Percentiles rank a stretch among this genome's conserved stretches.
Evolutionary conservation across 2,888 invertebrate genomes (phyloP).

Genomic region (Zele albiditarsus): DNA sequence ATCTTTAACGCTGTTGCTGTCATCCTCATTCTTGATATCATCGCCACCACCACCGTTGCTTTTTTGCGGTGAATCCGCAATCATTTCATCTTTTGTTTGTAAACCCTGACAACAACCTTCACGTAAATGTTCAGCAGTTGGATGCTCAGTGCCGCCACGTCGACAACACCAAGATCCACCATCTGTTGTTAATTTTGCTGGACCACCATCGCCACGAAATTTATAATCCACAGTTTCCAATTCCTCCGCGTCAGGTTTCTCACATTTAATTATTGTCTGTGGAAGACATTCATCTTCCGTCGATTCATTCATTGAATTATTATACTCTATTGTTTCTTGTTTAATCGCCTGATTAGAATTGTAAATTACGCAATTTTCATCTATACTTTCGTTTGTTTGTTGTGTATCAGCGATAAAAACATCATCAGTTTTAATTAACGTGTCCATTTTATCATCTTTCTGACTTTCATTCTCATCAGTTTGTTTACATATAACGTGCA

Average conservation of each 20-base stretch:
- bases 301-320: slow-evolving; percentile 48
- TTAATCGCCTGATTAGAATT: slow-evolving; percentile 60
- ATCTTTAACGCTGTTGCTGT: slow-evolving; percentile 62
- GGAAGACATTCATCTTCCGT: slow-evolving; percentile 50
- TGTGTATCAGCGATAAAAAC: not conserved
- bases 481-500: not conserved
- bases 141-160: slow-evolving; percentile 82
- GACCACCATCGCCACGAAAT: slow-evolving; percentile 82
- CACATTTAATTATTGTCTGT: slow-evolving; percentile 56
- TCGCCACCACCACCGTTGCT: slow-evolving; percentile 64
- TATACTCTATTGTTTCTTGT: slow-evolving; percentile 61
- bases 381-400: slow-evolving; percentile 4
- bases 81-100: slow-evolving; percentile 82
- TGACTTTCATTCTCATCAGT: not conserved
- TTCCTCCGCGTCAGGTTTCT: slow-evolving; percentile 60
- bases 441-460: slow-evolving; percentile 29
- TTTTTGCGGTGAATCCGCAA: slow-evolving; percentile 74
- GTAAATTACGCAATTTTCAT: slow-evolving; percentile 50
- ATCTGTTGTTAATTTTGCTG: slow-evolving; percentile 77
- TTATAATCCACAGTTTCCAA: slow-evolving; percentile 59
- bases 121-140: slow-evolving; percentile 82
- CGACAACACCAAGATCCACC: slow-evolving; percentile 84
- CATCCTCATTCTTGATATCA: not conserved
- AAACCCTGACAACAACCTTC: slow-evolving; percentile 83
- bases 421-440: slow-evolving; percentile 9